A percentile compares a stretch with the other conserved stretches of the same genome.
phyloP scores from a whole-genome alignment of 2,113 vertebrate species.

The Empidonax traillii region DNA sequence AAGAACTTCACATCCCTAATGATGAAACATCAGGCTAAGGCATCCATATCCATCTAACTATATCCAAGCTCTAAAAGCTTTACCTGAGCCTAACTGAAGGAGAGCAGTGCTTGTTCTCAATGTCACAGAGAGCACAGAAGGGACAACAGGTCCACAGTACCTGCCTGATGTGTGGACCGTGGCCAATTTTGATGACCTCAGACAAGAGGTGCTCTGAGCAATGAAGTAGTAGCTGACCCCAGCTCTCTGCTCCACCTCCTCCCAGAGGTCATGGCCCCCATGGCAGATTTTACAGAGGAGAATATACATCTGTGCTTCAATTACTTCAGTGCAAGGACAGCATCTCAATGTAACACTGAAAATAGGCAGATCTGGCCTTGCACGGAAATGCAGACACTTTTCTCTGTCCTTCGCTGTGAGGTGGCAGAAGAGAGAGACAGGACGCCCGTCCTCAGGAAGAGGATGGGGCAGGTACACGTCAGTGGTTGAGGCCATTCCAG shows the following conservation, averaged over 20 bases:
- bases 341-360: neutral
- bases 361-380: neutral
- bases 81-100: neutral
- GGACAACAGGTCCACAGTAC: neutral
- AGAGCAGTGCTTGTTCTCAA: neutral
- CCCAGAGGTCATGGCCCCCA: neutral
- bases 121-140: neutral
- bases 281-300: neutral
- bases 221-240: neutral
- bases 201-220: neutral
- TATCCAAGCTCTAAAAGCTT: neutral
- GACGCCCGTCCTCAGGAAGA: neutral
- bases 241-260: neutral
- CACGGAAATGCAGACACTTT: neutral
- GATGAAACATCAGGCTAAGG: neutral
- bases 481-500: neutral
- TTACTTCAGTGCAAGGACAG: neutral
- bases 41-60: neutral
- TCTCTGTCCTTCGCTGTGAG: fast-evolving
- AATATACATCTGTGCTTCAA: neutral
- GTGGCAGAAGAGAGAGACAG: neutral
- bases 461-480: fast-evolving
- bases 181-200: neutral
- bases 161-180: neutral
- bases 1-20: neutral